Percentiles rank a stretch among this genome's conserved stretches.
Evolutionary conservation across 2,113 vertebrate species (phyloP).

Genomic region (Hemiprocne comata): DNA sequence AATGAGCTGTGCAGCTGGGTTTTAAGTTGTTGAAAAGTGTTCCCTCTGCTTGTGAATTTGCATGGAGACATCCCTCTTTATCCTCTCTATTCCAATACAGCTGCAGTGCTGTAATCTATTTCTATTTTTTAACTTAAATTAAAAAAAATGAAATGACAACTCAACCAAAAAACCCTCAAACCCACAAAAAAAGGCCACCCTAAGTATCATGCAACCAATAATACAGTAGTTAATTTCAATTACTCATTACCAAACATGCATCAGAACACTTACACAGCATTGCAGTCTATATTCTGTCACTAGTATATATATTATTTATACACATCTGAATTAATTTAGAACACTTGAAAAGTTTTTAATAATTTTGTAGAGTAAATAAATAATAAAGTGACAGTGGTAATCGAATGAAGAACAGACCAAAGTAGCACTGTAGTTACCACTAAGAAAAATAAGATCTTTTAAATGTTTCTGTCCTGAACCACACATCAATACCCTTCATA

Average conservation of each 20-base stretch:
- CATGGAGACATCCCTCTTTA: slow-evolving; percentile 29
- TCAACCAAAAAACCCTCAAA: neutral
- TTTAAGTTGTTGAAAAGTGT: slow-evolving; percentile 60
- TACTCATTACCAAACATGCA: neutral
- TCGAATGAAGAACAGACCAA: neutral
- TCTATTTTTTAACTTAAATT: neutral
- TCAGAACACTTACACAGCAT: neutral
- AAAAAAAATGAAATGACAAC: neutral
- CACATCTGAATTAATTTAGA: neutral
- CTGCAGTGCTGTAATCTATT: slow-evolving; percentile 49
- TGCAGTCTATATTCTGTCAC: neutral
- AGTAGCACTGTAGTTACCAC: neutral
- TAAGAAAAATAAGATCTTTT: neutral
- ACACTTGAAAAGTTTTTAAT: neutral
- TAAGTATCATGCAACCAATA: neutral
- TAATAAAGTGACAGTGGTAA: neutral
- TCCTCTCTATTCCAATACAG: slow-evolving; percentile 45
- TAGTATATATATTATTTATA: neutral
- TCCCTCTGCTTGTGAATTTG: slow-evolving; percentile 61
- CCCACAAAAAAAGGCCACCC: neutral
- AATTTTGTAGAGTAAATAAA: neutral
- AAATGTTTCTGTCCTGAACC: neutral
- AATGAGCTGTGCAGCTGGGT: slow-evolving; percentile 67
- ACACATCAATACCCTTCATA: neutral
- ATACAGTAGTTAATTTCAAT: neutral